Conservation (phyloP, 2,888 invertebrate genomes). For the Pristionchus japonicus region DNA sequence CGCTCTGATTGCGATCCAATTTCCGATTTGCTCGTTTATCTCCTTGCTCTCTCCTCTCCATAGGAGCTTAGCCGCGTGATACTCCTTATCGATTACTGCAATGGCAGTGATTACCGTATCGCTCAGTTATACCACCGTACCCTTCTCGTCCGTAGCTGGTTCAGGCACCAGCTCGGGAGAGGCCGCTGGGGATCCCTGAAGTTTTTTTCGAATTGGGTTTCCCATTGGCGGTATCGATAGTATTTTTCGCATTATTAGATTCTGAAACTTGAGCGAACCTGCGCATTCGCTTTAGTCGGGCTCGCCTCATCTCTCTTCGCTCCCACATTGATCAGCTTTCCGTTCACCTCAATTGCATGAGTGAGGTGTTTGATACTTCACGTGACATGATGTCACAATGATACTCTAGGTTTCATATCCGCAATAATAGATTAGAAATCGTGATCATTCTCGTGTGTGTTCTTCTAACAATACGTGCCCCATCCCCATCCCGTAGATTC, state of each 20-base stretch:
- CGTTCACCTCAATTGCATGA: neutral
- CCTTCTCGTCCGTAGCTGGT: conserved; percentile 6
- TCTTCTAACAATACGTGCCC: too few species aligned
- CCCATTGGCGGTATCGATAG: too few species aligned
- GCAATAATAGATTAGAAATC: neutral
- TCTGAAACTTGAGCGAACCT: too few species aligned
- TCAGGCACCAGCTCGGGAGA: neutral
- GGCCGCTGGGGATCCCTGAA: neutral
- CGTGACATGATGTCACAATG: too few species aligned
- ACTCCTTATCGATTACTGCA: conserved; percentile 7
- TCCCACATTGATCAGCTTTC: conserved; percentile 3
- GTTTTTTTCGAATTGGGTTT: too few species aligned
- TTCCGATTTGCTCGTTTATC: neutral
- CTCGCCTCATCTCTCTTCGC: neutral
- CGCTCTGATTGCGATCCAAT: neutral
- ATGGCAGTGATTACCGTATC: neutral
- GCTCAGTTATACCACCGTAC: neutral
- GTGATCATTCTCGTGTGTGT: too few species aligned
- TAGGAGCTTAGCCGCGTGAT: neutral
- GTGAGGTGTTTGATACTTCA: too few species aligned
- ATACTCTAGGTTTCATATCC: neutral
- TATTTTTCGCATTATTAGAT: too few species aligned
- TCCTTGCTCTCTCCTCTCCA: conserved; percentile 21
- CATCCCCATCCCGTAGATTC: too few species aligned
- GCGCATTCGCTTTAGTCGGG: neutral